A percentile compares a stretch with the other conserved stretches of the same genome.
Evolutionary conservation across 2,888 invertebrate genomes (phyloP).

Genomic region (Protodeltote pygarga): DNA sequence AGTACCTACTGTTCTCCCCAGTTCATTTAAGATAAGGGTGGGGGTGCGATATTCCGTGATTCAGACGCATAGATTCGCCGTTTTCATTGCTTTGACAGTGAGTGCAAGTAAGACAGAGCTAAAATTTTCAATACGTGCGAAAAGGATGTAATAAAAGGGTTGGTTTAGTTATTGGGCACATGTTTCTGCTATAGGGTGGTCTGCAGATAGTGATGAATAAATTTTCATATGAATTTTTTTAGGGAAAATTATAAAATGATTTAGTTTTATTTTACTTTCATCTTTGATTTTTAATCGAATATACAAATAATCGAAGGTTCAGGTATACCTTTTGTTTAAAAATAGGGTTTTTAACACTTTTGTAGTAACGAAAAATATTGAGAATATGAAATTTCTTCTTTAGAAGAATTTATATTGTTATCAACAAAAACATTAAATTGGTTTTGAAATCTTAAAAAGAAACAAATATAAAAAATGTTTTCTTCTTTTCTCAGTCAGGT

Average conservation of each 20-base stretch:
- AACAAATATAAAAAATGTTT: too few species aligned
- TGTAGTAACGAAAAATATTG: too few species aligned
- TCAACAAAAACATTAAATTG: too few species aligned
- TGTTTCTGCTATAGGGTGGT: constrained; percentile 65
- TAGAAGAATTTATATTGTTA: too few species aligned
- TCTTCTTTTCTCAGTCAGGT: too few species aligned
- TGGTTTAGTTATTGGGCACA: constrained; percentile 78
- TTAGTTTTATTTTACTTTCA: not conserved
- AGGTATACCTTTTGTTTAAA: not conserved
- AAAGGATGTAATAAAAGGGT: constrained; percentile 68
- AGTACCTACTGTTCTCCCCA: constrained; percentile 74
- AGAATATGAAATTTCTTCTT: not conserved
- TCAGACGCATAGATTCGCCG: constrained; percentile 83
- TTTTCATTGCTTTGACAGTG: constrained; percentile 81
- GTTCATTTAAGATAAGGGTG: constrained; percentile 83
- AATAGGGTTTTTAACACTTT: too few species aligned
- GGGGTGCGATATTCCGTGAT: constrained; percentile 75
- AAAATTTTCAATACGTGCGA: constrained; percentile 60
- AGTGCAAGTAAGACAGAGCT: constrained; percentile 64
- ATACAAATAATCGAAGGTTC: not conserved
- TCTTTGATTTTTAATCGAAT: not conserved
- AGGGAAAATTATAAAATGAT: constrained; percentile 30
- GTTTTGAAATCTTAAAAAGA: too few species aligned
- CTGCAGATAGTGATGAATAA: constrained; percentile 64
- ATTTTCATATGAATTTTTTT: constrained; percentile 56